Conservation (phyloP, 2,888 invertebrate species). For the Aporophyla lueneburgensis region DNA sequence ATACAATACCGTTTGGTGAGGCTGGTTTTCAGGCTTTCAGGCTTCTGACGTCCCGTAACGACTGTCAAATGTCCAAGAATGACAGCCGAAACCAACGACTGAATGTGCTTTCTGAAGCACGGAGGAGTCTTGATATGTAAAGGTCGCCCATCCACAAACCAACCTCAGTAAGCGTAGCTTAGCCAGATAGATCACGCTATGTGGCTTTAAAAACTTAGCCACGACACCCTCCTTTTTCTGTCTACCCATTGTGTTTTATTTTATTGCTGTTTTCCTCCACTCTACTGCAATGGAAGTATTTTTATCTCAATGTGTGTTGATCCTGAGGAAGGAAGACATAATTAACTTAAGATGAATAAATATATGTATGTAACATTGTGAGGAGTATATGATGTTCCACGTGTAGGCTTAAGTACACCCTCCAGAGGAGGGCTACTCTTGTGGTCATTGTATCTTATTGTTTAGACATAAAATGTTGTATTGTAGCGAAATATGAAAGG, state of each 20-base stretch:
- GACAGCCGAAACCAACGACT: too few species aligned
- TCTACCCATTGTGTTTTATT: neutral
- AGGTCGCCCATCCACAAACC: too few species aligned
- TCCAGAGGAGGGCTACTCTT: neutral
- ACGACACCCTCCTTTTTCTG: too few species aligned
- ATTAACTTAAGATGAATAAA: conserved; percentile 28
- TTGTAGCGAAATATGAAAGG: neutral
- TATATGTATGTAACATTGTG: neutral
- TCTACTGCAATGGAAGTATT: neutral
- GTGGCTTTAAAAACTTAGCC: too few species aligned
- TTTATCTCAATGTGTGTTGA: neutral
- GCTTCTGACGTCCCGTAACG: too few species aligned
- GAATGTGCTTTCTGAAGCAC: too few species aligned
- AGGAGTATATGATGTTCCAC: neutral
- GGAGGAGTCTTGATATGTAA: too few species aligned
- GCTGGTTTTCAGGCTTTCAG: too few species aligned
- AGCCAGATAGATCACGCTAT: too few species aligned
- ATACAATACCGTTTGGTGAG: too few species aligned
- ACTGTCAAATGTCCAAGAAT: too few species aligned
- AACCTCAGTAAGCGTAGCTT: too few species aligned
- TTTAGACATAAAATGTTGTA: neutral
- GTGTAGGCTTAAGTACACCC: neutral
- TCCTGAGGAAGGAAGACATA: conserved; percentile 1
- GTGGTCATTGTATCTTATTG: neutral
- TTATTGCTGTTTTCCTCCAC: neutral